Evolutionary conservation across 1,140 invertebrate species (phyloP), one percentile per base, ranked within the genome.

Genomic region (Drosophila willistoni): DNA sequence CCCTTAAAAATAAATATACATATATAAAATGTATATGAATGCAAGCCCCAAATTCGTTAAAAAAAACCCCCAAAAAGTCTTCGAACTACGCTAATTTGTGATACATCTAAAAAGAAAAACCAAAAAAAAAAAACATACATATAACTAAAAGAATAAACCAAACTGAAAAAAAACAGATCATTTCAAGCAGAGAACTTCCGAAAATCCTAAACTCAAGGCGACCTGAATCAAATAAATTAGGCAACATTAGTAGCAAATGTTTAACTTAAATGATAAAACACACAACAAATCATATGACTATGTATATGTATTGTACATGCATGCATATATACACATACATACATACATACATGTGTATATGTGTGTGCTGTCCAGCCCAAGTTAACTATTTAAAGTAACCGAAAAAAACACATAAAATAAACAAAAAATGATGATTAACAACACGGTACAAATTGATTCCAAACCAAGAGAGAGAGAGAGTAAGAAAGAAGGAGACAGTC

Each of bases 161-260:
- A 22, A 51, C 44, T 51, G 17, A 51, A 51, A 1, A 51, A 51
- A 51, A 51, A 71, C 51, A 80, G 55, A 66, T 64, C 36, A 64
- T 72, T 72, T 84, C 39, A 42, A 84, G 13, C 44, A 51, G 17
- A 51, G 17, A 51, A 51, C 44, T 22, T 51, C 44, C 44, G 19
- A 17, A 51, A 22, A 51, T 51, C 70, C 73, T 66, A 73, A 69
- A 85, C 83, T 86, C 67, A 82, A 79, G 81, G 82, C 83, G 75
- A 86, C 83, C 82, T 86, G 82, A 85, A 41, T 22, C 12, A 57
- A 57, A 80, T 68, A 29, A 3, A 64, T 54, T 60, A 44, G 71
- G 59, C 68, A 59, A 71, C 42, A 14, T 9, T 72, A 17, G 44
- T 54, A 57, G 55, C 10, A 42, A 51, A 42, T 47, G 36, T 51